Evolutionary conservation across 2,888 invertebrate species (phyloP), one percentile per base, ranked within the genome.

Genomic region (Phasia obesa): DNA sequence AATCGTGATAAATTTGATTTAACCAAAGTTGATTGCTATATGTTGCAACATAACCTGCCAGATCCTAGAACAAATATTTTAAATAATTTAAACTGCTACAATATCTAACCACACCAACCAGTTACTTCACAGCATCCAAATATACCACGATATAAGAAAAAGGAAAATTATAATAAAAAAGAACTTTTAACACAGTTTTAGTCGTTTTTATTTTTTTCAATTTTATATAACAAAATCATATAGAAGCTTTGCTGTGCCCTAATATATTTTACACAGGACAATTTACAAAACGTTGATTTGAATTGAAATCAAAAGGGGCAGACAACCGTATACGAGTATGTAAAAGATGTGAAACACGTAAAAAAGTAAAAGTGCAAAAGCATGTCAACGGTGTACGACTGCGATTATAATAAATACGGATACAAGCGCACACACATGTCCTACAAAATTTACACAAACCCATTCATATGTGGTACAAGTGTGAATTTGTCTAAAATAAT

Each of bases 311-410:
- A 64, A 74, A 51, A 35, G 23, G 53, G 35, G 19, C 19, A 51
- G 27, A 42, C 11, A n/a, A 53, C 25, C 19, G n/a, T n/a, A n/a
- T n/a, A n/a, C n/a, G 25, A 49, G 35, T 49, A 17, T 35, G 27
- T 25, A 38, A 11, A 23, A 51, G 17, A 44, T 69, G 60, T 44
- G 15, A 31, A 75, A 67, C 11, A 57, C 31, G 35, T 64, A 38
- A 38, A 60, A 53, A 60, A 80, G 42, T 35, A 17, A 74, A 74
- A 81, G 80, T 75, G 62, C 64, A 81, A 75, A 81, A 64, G 35
- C 75, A 75, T 81, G 80, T 81, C 80, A 81, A 62, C 57, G 49
- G 73, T 47, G 44, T 67, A 31, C 53, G 31, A 19, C 21, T 59
- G 38, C 27, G 38, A 59, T 59, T 47, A 57, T 67, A 60, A 53